Evolutionary conservation across 2,888 invertebrate genomes (phyloP), one percentile per base, ranked within the genome.

Genomic region (Phasia obesa): DNA sequence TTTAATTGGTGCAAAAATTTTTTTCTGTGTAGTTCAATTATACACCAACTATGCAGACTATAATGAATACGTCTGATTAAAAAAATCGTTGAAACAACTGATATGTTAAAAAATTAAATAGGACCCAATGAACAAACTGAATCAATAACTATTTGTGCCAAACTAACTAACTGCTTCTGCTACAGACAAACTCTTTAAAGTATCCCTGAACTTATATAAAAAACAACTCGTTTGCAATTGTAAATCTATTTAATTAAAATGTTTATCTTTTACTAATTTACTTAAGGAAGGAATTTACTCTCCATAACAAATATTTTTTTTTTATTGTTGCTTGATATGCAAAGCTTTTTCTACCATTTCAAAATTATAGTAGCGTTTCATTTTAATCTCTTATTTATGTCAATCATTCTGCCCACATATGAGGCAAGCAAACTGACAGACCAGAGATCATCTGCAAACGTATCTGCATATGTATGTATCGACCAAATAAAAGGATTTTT

Each of bases 401-500:
- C 83, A 83, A 83, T 83, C 83, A 83, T 55, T 60, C 53, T 78
- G 67, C 83, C 83, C 83, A 83, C 83, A 83, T 79, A 70, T 64
- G 55, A 17, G 47, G 38, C n/a, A 53, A 44, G 55, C 51, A 60
- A 67, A 76, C 21, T 27, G 31, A 57, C 38, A 75, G 35, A 49
- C 38, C 55, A 64, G 9, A 64, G 44, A 70, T 70, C 57, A 69
- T 19, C 19, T 57, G 57, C 44, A 25, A 11, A 13, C 3, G 31
- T 21, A 13, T 42, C 42, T n/a, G n/a, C n/a, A n/a, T n/a, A n/a
- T n/a, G n/a, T n/a, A n/a, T n/a, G n/a, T n/a, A 42, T 9, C 44
- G 7, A 47, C 3, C 15, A 51, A 53, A 67, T 75, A 27, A 42
- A 75, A 75, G 75, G 57, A 75, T 75, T 57, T n/a, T 65, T 49